Evolutionary conservation across 2,113 vertebrate genomes (phyloP), one percentile per base, ranked within the genome.

Genomic region (Platycercus adscitus): DNA sequence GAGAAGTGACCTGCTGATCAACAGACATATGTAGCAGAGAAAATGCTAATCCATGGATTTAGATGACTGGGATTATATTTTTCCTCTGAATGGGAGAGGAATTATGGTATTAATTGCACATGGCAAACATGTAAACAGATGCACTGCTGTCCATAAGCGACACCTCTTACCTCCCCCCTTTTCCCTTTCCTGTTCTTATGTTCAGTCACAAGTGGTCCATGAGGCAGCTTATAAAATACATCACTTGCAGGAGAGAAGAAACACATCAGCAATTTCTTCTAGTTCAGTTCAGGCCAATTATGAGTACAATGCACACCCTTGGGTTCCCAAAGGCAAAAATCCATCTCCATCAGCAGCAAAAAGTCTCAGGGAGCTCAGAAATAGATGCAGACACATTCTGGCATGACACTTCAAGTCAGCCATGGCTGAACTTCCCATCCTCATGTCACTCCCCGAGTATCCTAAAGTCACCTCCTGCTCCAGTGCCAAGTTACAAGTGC

Each of bases 221-320:
- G 66, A 88, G 58, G 93, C 13, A 18, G 66, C 50, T 97, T 92
- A 89, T 33, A 96, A 94, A 95, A 96, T 49, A 52, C 95, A 37
- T 91, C 93, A 47, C 94, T 97, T 49, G 86, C 86, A 83, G 77
- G 71, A 90, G 64, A 89, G 69, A 88, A 81, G 4, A 33, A 96
- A 80, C 55, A 64, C 94, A 95, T 97, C 98, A 98, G 98, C 98
- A 96, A 68, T 96, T 98, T 96, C 93, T 95, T 91, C 87, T 61
- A 91, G 97, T 96, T 97, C 96, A 96, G 91, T 61, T 97, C 81
- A 95, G 97, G 96, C 92, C 95, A 97, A 85, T 96, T 96, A 94
- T 15, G 12, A 97, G 95, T 52, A 94, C 96, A 94, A 90, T 89
- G 97, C 88, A 97, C 93, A 91, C 88, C 94, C 97, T 68, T 41